Evolutionary conservation across 2,888 invertebrate species (phyloP).

Genomic region (Silvanus unidentatus): DNA sequence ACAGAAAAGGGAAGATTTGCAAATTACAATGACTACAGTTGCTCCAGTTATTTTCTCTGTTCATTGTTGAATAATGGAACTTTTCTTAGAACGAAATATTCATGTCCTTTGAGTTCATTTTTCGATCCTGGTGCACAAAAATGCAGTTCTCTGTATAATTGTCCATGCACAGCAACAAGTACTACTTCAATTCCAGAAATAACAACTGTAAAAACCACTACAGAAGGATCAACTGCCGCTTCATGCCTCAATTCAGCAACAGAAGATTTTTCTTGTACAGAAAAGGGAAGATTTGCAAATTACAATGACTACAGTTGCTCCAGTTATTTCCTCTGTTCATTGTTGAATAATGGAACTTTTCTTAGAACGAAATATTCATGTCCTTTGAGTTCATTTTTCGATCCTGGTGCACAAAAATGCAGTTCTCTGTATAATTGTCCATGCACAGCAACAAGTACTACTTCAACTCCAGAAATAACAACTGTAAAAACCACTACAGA

Average conservation of each 20-base stretch:
- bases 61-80: slow-evolving; percentile 4
- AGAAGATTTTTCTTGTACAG: slow-evolving; percentile 11
- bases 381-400: slow-evolving; percentile 46
- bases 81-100: slow-evolving; percentile 38
- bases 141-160: slow-evolving; percentile 47
- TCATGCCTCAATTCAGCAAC: slow-evolving; percentile 7
- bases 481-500: slow-evolving; percentile 1
- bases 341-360: slow-evolving; percentile 4
- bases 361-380: slow-evolving; percentile 44
- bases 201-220: too few relatives aligned
- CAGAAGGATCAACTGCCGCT: too few relatives aligned
- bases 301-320: background rate
- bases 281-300: slow-evolving; percentile 3
- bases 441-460: slow-evolving; percentile 1
- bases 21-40: background rate
- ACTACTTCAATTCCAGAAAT: slow-evolving; percentile 2
- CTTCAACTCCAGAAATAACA: slow-evolving; percentile 1
- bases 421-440: slow-evolving; percentile 45
- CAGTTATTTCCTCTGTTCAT: slow-evolving; percentile 7
- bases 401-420: slow-evolving; percentile 42
- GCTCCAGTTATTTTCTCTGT: slow-evolving; percentile 7
- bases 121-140: slow-evolving; percentile 42
- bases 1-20: slow-evolving; percentile 3
- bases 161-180: slow-evolving; percentile 24
- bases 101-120: slow-evolving; percentile 46